phyloP scores from a whole-genome alignment of 2,113 vertebrate species.

The Laticauda laticaudata region DNA sequence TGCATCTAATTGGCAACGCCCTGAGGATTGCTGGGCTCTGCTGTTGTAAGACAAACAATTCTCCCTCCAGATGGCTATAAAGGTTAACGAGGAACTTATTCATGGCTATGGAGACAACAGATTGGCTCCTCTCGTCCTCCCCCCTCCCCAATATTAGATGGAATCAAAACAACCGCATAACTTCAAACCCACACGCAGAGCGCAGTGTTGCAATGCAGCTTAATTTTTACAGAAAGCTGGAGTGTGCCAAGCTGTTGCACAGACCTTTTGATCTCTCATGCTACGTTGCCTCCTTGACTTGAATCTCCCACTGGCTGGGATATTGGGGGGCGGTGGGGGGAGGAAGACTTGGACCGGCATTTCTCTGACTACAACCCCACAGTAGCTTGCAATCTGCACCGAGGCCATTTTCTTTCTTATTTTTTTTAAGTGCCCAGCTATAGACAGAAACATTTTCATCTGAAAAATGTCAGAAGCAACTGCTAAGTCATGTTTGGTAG shows the following conservation, averaged over 20 bases:
- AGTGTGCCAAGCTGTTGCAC: conserved; percentile 43
- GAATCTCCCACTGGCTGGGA: conserved; percentile 21
- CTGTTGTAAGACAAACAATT: conserved; percentile 39
- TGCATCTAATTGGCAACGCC: background rate
- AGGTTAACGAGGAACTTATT: conserved; percentile 68
- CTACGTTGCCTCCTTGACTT: background rate
- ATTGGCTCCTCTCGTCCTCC: conserved; percentile 25
- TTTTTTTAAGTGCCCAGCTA: rapidly evolving
- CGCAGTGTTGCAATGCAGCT: conserved; percentile 42
- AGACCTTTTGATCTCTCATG: background rate
- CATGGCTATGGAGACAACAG: conserved; percentile 57
- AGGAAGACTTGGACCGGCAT: rapidly evolving
- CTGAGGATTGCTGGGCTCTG: background rate
- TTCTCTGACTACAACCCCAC: rapidly evolving
- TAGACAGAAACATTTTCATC: background rate
- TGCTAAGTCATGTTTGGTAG: rapidly evolving
- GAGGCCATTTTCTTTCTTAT: background rate
- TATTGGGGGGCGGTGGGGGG: rapidly evolving
- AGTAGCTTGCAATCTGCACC: rapidly evolving
- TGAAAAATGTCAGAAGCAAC: background rate
- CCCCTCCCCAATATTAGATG: background rate
- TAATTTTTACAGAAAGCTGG: conserved; percentile 54
- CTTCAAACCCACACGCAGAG: conserved; percentile 64
- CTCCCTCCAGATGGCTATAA: conserved; percentile 66
- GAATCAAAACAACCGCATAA: conserved; percentile 65